These are phyloP conservation scores for Riparia riparia DNA, from an alignment of 2,113 vertebrate species.

Conservation along the genomic window DNA sequence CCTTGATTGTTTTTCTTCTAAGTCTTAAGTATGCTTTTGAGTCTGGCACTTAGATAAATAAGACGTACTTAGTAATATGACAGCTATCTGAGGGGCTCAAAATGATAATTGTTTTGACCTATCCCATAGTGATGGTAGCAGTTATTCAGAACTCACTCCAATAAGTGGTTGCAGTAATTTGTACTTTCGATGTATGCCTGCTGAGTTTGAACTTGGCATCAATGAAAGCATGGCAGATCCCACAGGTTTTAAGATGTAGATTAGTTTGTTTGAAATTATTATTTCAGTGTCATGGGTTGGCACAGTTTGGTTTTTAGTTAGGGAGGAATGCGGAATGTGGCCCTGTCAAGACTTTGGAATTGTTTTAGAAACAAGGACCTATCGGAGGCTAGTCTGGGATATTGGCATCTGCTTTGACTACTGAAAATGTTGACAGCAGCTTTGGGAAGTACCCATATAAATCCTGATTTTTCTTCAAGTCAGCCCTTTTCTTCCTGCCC, in stretches of 20 bases:
- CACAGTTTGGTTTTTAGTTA: no score
- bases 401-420: no score
- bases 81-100: neutral
- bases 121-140: neutral
- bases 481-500: no score
- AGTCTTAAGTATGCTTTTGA: neutral
- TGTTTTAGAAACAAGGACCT: no score
- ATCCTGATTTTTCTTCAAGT: no score
- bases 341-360: no score
- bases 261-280: neutral
- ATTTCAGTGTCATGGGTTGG: neutral
- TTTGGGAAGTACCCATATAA: no score
- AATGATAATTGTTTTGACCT: constrained; percentile 21
- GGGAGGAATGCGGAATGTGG: no score
- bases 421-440: no score
- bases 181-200: neutral
- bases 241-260: neutral
- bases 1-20: neutral
- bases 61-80: neutral
- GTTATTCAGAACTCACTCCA: neutral
- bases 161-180: constrained; percentile 6
- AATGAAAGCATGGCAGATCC: neutral
- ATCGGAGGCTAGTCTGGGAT: no score
- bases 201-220: constrained; percentile 5
- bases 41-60: neutral